phyloP scores from a whole-genome alignment of 2,797 vertebrate species.

The Ctenopoma kingsleyae region DNA sequence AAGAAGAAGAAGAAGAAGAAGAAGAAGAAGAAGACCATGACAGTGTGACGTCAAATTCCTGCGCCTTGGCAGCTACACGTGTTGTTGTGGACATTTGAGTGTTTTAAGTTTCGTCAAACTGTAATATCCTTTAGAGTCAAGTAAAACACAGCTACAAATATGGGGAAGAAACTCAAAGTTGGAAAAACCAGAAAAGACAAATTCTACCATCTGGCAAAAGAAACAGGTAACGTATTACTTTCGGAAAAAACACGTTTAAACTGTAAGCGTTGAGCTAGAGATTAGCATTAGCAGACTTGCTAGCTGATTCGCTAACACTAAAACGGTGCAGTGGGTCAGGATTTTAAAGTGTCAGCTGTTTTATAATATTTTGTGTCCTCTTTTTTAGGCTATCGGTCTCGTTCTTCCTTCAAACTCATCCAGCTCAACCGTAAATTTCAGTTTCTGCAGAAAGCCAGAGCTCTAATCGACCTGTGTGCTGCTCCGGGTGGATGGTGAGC shows the following conservation, averaged over 20 bases:
- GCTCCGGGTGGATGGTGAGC: conserved; percentile 96
- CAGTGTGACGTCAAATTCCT: conserved; percentile 48
- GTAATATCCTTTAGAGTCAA: background rate
- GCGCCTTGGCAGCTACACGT: conserved; percentile 66
- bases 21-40: too few relatives aligned
- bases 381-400: conserved; percentile 92
- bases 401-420: conserved; percentile 97
- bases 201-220: conserved; percentile 97
- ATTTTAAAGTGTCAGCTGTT: background rate
- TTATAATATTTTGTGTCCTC: background rate
- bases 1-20: conserved; percentile 29
- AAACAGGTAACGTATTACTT: conserved; percentile 86
- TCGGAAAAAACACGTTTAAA: background rate
- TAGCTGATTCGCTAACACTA: background rate
- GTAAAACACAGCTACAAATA: conserved; percentile 56
- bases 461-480: conserved; percentile 93
- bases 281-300: conserved; percentile 26
- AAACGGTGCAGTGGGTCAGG: background rate
- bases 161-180: conserved; percentile 97
- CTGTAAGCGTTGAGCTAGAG: background rate
- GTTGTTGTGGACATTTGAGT: conserved; percentile 55
- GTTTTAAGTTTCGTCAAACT: background rate
- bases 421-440: conserved; percentile 97
- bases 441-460: conserved; percentile 94
- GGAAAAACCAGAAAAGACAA: conserved; percentile 95